These are phyloP conservation scores for Onychorhynchus coronatus DNA, from an alignment of 2,113 vertebrate genomes.

Conservation along the genomic window DNA sequence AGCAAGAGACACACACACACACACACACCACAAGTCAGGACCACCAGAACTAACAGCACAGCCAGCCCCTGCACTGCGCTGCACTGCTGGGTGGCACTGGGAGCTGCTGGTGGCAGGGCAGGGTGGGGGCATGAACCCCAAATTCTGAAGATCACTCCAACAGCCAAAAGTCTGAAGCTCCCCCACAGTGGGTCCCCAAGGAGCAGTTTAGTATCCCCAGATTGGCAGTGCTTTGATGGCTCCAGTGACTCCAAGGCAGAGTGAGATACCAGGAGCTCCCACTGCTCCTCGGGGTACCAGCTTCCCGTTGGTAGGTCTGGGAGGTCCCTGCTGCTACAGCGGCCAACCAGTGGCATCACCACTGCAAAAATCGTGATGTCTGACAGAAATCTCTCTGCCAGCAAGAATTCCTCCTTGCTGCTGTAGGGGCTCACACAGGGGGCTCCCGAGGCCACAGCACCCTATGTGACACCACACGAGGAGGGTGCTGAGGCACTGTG, in stretches of 20 bases:
- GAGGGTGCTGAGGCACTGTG: background rate
- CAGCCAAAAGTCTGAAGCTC: fast-evolving
- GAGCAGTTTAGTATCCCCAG: background rate
- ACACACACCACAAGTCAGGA: background rate
- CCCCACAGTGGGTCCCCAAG: background rate
- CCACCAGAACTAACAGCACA: background rate
- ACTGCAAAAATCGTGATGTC: background rate
- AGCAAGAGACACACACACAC: fast-evolving
- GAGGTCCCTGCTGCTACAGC: background rate
- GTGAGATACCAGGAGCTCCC: background rate
- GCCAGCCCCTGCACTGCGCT: background rate
- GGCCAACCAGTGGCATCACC: background rate
- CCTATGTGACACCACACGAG: fast-evolving
- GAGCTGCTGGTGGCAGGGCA: background rate
- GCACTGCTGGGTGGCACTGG: background rate
- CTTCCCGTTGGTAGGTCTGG: background rate
- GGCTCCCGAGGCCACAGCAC: fast-evolving
- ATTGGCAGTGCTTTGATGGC: background rate
- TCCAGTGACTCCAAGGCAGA: background rate
- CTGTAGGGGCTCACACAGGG: fast-evolving
- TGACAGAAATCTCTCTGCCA: background rate
- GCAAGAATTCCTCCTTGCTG: background rate
- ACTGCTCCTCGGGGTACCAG: background rate
- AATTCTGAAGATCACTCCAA: background rate
- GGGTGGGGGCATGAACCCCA: background rate